phyloP scores from a whole-genome alignment of 2,797 vertebrate species.

The Remorina albescens region DNA sequence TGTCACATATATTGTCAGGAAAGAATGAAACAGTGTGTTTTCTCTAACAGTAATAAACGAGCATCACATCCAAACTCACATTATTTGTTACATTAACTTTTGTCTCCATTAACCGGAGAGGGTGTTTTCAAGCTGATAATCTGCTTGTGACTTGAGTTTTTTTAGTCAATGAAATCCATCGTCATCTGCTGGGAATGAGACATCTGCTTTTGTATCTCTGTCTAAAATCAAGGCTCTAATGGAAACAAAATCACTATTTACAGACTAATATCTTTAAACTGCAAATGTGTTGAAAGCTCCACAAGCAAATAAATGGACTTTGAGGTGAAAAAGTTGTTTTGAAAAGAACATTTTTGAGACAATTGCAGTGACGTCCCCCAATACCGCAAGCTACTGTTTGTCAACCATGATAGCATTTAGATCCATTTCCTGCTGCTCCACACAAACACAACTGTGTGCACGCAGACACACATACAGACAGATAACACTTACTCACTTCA shows the following conservation, averaged over 20 bases:
- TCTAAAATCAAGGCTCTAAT: neutral
- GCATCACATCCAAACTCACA: neutral
- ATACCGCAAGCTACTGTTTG: slow-evolving; percentile 23
- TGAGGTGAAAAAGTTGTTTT: slow-evolving; percentile 2
- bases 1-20: no score
- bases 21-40: neutral
- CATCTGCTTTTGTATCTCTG: neutral
- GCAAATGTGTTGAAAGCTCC: neutral
- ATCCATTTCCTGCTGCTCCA: slow-evolving; percentile 45
- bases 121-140: neutral
- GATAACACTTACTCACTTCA: slow-evolving; percentile 36
- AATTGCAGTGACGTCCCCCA: slow-evolving; percentile 5
- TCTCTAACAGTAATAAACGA: neutral
- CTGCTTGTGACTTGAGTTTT: neutral
- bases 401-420: slow-evolving; percentile 41
- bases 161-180: neutral
- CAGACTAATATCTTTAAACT: neutral
- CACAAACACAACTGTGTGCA: slow-evolving; percentile 10
- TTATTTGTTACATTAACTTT: neutral
- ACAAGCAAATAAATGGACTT: neutral
- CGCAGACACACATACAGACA: slow-evolving; percentile 20
- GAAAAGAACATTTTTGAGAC: slow-evolving; percentile 24
- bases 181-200: neutral
- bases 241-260: neutral
- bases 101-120: neutral